phyloP scores from a whole-genome alignment of 2,797 vertebrate genomes.

The Micropoecilia bifurca region DNA sequence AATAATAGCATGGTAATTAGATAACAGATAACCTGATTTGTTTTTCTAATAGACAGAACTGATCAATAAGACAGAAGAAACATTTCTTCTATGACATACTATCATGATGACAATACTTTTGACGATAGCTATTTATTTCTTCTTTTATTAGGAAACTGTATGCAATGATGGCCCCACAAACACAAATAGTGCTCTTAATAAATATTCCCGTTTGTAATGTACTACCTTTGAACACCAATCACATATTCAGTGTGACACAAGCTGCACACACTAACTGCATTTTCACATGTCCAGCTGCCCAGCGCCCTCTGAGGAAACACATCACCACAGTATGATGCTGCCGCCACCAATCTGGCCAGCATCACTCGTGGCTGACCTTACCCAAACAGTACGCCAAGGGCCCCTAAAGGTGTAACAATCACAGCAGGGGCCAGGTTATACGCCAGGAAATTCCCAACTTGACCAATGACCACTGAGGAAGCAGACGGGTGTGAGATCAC shows the following conservation, averaged over 20 bases:
- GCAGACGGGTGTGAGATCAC: conserved; percentile 10
- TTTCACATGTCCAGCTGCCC: neutral
- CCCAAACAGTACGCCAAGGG: conserved; percentile 97
- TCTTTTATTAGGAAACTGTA: no score
- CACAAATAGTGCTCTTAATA: no score
- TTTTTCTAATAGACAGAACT: neutral
- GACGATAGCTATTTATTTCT: no score
- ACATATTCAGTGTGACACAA: no score
- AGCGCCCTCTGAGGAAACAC: neutral
- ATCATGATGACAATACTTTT: no score
- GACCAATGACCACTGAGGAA: conserved; percentile 91
- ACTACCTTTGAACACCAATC: no score
- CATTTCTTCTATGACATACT: no score
- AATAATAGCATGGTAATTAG: no score
- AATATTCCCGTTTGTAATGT: no score
- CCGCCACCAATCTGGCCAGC: neutral
- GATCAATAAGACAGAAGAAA: neutral
- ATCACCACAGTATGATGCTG: neutral
- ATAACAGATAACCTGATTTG: neutral
- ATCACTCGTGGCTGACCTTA: conserved; percentile 65
- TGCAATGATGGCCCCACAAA: no score
- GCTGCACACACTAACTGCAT: no score
- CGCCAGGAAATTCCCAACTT: conserved; percentile 96
- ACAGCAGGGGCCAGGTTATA: conserved; percentile 94
- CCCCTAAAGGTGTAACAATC: conserved; percentile 93